A percentile compares a stretch with the other conserved stretches of the same genome.
Conservation (phyloP, 64 coral and sea anemone genomes). For the Montipora foliosa region DNA sequence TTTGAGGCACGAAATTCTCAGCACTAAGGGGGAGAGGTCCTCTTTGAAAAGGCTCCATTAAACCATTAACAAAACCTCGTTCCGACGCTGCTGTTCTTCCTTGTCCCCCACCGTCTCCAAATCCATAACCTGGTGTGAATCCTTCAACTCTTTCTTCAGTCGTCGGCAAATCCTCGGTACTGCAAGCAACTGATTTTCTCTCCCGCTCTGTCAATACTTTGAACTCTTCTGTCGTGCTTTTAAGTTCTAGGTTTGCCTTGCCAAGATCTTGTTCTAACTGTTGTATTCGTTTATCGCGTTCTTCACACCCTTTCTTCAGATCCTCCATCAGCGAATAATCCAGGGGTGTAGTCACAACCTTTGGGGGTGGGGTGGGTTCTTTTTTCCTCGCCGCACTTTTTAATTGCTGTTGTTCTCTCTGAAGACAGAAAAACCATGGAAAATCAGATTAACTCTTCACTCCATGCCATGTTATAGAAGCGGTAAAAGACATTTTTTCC, state of each 20-base stretch:
- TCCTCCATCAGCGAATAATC: conserved; percentile 39
- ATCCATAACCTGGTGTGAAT: background rate
- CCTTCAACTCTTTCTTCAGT: conserved; percentile 2
- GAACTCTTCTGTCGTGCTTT: conserved; percentile 10
- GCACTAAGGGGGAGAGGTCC: background rate
- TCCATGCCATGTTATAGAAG: too few relatives aligned
- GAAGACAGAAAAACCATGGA: background rate
- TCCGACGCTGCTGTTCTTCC: background rate
- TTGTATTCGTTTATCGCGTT: conserved; percentile 44
- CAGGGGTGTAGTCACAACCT: background rate
- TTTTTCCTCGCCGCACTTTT: conserved; percentile 69
- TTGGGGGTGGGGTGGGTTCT: conserved; percentile 15
- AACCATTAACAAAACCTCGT: background rate
- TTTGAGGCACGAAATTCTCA: conserved; percentile 6
- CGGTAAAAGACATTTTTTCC: too few relatives aligned
- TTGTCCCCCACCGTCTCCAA: background rate
- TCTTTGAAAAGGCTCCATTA: background rate
- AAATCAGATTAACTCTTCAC: too few relatives aligned
- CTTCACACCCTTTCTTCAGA: conserved; percentile 47
- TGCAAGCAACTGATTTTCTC: conserved; percentile 40
- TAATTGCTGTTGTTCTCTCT: conserved; percentile 88
- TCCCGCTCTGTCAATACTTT: conserved; percentile 19
- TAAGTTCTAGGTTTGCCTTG: conserved; percentile 6
- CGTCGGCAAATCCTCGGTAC: conserved; percentile 54
- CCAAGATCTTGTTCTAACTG: conserved; percentile 54